Evolutionary conservation across 2,113 vertebrate genomes (phyloP).

Genomic region (Tupaia chinensis): DNA sequence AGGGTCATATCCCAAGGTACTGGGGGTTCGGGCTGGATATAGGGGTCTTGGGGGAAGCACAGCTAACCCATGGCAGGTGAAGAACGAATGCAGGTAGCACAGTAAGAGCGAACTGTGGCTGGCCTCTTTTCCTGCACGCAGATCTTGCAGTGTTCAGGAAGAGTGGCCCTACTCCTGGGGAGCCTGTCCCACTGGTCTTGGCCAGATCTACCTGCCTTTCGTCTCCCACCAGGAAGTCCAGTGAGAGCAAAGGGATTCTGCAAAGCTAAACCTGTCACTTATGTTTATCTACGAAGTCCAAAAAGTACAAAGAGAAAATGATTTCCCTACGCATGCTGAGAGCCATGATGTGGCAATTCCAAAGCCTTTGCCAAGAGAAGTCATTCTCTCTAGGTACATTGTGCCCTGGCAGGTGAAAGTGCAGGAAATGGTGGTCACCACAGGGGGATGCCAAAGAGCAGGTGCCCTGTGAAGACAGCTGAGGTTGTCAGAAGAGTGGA

Average conservation of each 20-base stretch:
- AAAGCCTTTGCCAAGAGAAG: background rate
- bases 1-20: background rate
- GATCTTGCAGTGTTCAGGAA: background rate
- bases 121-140: background rate
- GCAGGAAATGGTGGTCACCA: background rate
- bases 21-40: background rate
- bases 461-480: no score
- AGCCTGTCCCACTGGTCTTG: background rate
- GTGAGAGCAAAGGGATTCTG: background rate
- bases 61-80: background rate
- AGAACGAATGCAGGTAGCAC: background rate
- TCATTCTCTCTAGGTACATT: background rate
- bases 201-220: no score
- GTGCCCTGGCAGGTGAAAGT: background rate
- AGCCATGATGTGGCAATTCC: background rate
- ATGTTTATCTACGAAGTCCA: background rate
- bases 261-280: background rate
- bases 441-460: background rate
- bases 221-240: background rate
- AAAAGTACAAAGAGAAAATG: no score
- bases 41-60: background rate
- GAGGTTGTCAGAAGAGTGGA: background rate
- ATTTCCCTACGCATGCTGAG: fast-evolving
- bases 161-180: background rate
- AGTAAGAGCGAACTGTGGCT: background rate